Base-by-base conservation (phyloP, 92 coral and sea anemone genomes). In the Palythoa grandis region DNA sequence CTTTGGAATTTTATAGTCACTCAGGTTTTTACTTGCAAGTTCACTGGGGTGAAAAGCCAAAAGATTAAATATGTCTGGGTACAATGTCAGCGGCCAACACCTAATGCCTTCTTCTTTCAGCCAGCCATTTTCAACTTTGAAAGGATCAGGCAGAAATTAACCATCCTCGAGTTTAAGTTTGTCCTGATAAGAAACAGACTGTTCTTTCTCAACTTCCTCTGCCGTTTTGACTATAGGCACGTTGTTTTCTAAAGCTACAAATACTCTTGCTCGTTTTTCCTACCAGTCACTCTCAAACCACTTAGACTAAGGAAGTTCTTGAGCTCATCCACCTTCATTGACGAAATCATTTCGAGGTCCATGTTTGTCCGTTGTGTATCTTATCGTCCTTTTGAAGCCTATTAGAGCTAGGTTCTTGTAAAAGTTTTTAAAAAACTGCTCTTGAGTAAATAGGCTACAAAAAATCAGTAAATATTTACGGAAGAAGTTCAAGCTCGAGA, bases 211-310 rank as follows among this genome's bases (percentile, higher is more conserved):
- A 65, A 86, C 89, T 56, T 78, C 86, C 75, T 86, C 89, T 22
- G 89, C 89, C 65, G 89, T 77, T 82, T 86, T 86, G 5, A 76
- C 84, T 74, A 77, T 63, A 72, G 89, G 89, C 54, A 86, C 85
- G 43, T 76, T 63, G 80, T 86, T 86, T 77, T 86, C 89, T 76
- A 86, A 47, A 8, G 89, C 89, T 50, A 35, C 73, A 86, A 86
- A 86, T 82, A 86, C 89, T 86, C 89, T 86, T 82, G 89, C 85
- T 86, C 89, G 40, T 86, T 82, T 86, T 86, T 86, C 71, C 76
- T 86, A 22, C 85, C 85, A 71, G 76, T 56, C 60, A 86, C 85
- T 72, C 82, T 67, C 57, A 86, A 79, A 16, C 88, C 88, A 85
- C 85, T 78, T 14, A 76, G 72, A 86, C 71, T 85, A 65, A 86